phyloP scores from a whole-genome alignment of 2,888 invertebrate genomes.

The Hartigia nigra region DNA sequence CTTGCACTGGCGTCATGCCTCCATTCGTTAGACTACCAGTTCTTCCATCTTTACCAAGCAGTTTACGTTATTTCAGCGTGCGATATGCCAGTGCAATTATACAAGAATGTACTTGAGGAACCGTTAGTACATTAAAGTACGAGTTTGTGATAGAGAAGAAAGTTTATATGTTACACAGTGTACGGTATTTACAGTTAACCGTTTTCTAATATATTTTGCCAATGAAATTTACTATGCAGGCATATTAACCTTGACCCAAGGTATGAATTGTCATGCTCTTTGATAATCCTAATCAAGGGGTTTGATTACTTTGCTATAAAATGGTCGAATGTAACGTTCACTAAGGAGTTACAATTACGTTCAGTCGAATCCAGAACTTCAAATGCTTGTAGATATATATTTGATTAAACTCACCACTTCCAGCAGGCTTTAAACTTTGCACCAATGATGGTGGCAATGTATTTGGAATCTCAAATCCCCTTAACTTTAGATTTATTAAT shows the following conservation, averaged over 20 bases:
- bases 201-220: background rate
- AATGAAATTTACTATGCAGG: background rate
- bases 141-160: background rate
- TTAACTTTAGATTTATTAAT: conserved; percentile 91
- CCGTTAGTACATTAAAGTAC: background rate
- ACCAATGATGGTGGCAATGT: conserved; percentile 82
- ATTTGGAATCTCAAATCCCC: conserved; percentile 91
- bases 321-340: background rate
- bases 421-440: conserved; percentile 71
- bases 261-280: background rate
- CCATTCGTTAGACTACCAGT: conserved; percentile 29
- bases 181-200: background rate
- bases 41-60: conserved; percentile 19
- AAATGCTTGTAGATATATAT: background rate
- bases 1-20: conserved; percentile 25
- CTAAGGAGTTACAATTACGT: background rate
- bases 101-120: background rate
- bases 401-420: conserved; percentile 64
- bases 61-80: conserved; percentile 1
- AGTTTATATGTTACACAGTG: background rate
- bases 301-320: background rate
- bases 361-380: background rate
- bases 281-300: background rate
- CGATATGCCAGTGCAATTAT: background rate
- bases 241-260: background rate